phyloP scores from a whole-genome alignment of 1,140 invertebrate species.

The Saccostrea echinata region DNA sequence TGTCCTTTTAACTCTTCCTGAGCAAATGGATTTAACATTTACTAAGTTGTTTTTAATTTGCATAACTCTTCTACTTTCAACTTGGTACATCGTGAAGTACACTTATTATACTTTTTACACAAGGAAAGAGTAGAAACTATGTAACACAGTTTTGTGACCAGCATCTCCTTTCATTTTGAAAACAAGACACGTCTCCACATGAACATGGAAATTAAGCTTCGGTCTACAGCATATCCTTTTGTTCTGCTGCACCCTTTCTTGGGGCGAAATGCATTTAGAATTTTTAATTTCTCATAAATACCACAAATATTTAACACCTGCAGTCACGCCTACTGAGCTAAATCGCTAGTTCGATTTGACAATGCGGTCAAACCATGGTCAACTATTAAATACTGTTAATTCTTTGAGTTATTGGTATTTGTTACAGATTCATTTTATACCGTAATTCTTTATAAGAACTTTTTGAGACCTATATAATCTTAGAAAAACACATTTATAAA shows the following conservation, averaged over 20 bases:
- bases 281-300: not conserved
- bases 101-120: too few species aligned
- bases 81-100: not conserved
- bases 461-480: too few species aligned
- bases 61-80: not conserved
- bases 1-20: not conserved
- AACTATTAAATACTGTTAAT: not conserved
- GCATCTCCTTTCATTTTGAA: too few species aligned
- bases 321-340: not conserved
- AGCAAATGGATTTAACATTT: not conserved
- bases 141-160: too few species aligned
- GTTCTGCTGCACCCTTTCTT: not conserved
- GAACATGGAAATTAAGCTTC: too few species aligned
- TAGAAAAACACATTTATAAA: too few species aligned
- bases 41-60: too few species aligned
- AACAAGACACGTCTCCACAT: too few species aligned
- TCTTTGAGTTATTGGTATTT: too few species aligned
- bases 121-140: too few species aligned
- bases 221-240: not conserved
- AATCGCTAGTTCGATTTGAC: not conserved
- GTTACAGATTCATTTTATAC: too few species aligned
- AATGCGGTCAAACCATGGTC: not conserved
- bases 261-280: not conserved
- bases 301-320: not conserved
- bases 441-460: too few species aligned